Base-by-base conservation (phyloP, 2,888 invertebrate species). In the Campoplex nolae region DNA sequence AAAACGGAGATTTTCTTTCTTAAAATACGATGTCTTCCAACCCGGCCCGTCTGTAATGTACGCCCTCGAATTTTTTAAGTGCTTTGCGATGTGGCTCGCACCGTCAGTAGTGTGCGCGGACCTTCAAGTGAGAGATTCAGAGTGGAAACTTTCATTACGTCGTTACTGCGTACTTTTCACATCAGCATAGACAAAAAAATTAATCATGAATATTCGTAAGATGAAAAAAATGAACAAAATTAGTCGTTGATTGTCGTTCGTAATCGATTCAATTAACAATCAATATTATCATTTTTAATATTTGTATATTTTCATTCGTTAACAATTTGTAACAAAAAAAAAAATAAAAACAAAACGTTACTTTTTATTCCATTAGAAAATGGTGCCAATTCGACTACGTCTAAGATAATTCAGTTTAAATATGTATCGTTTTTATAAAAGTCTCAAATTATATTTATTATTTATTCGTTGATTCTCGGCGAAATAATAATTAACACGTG, bases 381-480 rank as follows among this genome's bases (percentile, higher is more conserved):
- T 16, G 62, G n/a, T 45, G 70, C 70, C 42, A 70, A 68, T 70
- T 8, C 13, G 6, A 45, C n/a, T 28, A 45, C 13, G 3, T 7
- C 9, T 75, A 62, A 42, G 8, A 65, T 62, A 76, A 51, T 74
- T 74, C n/a, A 56, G 16, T 56, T 32, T n/a, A 16, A 58, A 58
- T 58, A 28, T 9, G 8, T 18, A 58, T 38, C 1, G 56, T 75
- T 75, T 58, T 42, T 56, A 45, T 58, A 56, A 75, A 75, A 58
- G 8, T 58, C 28, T 13, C 38, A 38, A 58, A 3, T 75, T n/a
- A 58, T 62, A 75, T 75, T 75, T 58, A 75, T 75, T 75, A 56
- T 56, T 74, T 74, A 42, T 75, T 75, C 45, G 11, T 51, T 45
- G 13, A 58, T 16, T 2, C 11, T 4, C 42, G 7, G 51, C 74